These are phyloP conservation scores for Drosophila kurseongensis DNA, from an alignment of 1,140 invertebrate genomes.

Conservation along the genomic window DNA sequence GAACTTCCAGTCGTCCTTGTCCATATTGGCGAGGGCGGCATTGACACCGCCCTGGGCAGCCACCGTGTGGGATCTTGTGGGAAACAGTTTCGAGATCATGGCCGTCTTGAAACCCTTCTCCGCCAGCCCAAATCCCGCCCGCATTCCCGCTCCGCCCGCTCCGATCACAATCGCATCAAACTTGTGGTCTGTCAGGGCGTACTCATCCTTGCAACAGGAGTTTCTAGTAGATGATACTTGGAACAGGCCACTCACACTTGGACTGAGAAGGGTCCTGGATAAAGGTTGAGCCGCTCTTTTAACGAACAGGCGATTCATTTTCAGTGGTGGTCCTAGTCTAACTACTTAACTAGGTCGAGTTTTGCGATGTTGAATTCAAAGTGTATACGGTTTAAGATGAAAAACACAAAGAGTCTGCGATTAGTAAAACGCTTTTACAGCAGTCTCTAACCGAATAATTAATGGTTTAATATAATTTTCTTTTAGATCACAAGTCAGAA, in stretches of 20 bases:
- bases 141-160: constrained; percentile 95
- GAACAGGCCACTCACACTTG: neutral
- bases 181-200: constrained; percentile 89
- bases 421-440: neutral
- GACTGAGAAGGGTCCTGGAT: neutral
- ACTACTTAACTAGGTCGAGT: neutral
- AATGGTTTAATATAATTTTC: too few relatives aligned
- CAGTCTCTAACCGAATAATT: neutral
- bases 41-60: constrained; percentile 97
- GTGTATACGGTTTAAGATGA: neutral
- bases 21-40: constrained; percentile 90
- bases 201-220: constrained; percentile 10
- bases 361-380: neutral
- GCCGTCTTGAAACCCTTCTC: constrained; percentile 96
- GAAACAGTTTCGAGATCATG: constrained; percentile 97
- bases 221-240: constrained; percentile 14
- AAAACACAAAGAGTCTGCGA: constrained; percentile 3
- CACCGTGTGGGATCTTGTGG: constrained; percentile 95
- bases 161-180: constrained; percentile 97
- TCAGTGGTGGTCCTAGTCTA: neutral
- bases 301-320: constrained; percentile 18
- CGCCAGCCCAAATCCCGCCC: constrained; percentile 96
- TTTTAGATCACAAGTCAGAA: too few relatives aligned
- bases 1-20: constrained; percentile 95
- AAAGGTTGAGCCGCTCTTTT: neutral